Base-by-base conservation (phyloP, 2,888 invertebrate species). In the Sphinx pinastri region DNA sequence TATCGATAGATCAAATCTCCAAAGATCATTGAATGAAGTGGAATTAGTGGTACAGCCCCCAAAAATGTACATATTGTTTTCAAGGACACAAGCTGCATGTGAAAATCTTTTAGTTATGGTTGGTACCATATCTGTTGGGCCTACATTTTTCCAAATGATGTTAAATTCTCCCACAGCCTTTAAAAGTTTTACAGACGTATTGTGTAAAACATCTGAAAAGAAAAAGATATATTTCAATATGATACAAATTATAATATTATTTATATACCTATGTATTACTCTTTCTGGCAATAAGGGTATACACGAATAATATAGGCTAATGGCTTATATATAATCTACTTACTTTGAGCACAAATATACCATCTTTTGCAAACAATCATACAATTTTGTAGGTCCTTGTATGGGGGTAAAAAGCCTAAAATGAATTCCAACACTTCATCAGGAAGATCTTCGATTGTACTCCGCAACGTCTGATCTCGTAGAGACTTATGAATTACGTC, bases 21-120 rank as follows among this genome's bases (percentile, higher is more conserved):
- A 99, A 51, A 99, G 94, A 93, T 99, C 99, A 93, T 99, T 99
- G 84, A 99, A 99, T 14, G 99, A 98, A 25, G 99, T 99, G 81
- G 97, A 97, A 70, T 97, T 97, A 54, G 97, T 97, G 13, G 99
- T 99, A 81, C 99, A 99, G 10, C 99, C 99, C 51, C 99, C 99
- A 95, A 99, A 99, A 66, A 99, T 96, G 85, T 98, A 99, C 97
- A 99, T 98, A 6, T 96, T 96, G 87, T 98, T 97, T 74, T 96
- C 96, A 83, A 97, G 95, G 63, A 97, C 95, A 83, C 97, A 98
- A 54, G 98, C 97, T 72, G 98, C 97, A 94, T 99, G 99, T 0
- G 98, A 98, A 92, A 98, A 98, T 73, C 99, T 95, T 84, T 97
- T 98, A 1, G 98, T 96, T 74, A 99, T 98, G n/a, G 96, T 96